Percentiles rank a stretch among this genome's conserved stretches.
phyloP scores from a whole-genome alignment of 2,888 invertebrate genomes.

The Andrena dorsata region DNA sequence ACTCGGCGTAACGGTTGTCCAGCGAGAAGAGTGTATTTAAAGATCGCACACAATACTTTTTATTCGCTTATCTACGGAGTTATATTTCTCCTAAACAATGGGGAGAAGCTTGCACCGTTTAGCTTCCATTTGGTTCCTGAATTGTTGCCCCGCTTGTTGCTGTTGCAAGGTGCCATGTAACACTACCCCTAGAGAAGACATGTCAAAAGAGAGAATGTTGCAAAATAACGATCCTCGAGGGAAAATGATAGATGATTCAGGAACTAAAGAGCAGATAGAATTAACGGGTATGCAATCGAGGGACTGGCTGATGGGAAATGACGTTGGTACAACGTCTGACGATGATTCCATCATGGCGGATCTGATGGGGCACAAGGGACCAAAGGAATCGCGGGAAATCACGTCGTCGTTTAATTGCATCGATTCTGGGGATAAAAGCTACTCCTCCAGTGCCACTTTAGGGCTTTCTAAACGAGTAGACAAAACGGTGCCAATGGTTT shows the following conservation, averaged over 20 bases:
- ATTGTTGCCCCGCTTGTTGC: conserved; percentile 71
- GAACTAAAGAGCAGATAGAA: not conserved
- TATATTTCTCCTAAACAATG: conserved; percentile 52
- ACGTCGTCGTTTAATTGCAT: not conserved
- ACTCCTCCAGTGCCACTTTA: not conserved
- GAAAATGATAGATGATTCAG: not conserved
- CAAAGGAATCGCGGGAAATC: not conserved
- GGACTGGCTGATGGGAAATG: conserved; percentile 2
- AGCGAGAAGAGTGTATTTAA: no score
- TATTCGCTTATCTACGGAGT: conserved; percentile 4
- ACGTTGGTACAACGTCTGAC: not conserved
- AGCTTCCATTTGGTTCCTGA: conserved; percentile 61
- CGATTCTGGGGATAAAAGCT: not conserved
- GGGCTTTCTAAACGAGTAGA: conserved; percentile 23
- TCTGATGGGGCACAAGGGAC: not conserved
- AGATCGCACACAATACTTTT: no score
- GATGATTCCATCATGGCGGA: not conserved
- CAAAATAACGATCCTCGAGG: not conserved
- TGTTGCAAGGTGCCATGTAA: not conserved
- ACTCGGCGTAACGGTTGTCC: no score
- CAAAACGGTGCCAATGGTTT: conserved; percentile 1
- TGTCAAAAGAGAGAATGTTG: not conserved
- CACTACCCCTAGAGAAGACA: not conserved
- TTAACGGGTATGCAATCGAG: conserved; percentile 11
- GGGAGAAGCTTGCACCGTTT: conserved; percentile 66